Percentiles rank a stretch among this genome's conserved stretches.
phyloP scores from a whole-genome alignment of 2,888 invertebrate species.

The Napeogenes inachia region DNA sequence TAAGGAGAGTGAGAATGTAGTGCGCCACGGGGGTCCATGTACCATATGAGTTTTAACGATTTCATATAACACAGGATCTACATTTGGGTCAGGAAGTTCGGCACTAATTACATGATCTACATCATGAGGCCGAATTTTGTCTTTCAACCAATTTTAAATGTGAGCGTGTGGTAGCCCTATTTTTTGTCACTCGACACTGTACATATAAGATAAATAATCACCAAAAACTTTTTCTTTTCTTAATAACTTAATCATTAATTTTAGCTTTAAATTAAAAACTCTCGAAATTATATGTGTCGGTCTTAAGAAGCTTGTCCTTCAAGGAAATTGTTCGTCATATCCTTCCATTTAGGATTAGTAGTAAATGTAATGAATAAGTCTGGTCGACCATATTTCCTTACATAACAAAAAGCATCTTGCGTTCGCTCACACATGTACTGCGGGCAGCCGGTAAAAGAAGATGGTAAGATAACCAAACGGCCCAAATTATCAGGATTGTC shows the following conservation, averaged over 20 bases:
- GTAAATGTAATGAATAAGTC: conserved; percentile 19
- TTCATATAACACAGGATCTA: conserved; percentile 25
- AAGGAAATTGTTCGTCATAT: conserved; percentile 8
- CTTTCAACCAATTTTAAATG: conserved; percentile 5
- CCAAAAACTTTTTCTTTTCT: conserved; percentile 21
- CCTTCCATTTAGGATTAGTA: conserved; percentile 9
- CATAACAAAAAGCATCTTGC: conserved; percentile 25
- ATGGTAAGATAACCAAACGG: conserved; percentile 20
- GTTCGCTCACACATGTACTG: conserved; percentile 25
- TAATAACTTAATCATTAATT: conserved; percentile 21
- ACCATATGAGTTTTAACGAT: conserved; percentile 32
- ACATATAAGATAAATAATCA: conserved; percentile 14
- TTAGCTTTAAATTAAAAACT: conserved; percentile 30
- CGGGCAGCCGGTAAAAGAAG: conserved; percentile 24
- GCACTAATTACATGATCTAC: conserved; percentile 22
- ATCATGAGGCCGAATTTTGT: conserved; percentile 13
- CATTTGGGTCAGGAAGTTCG: conserved; percentile 22
- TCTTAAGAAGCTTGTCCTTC: conserved; percentile 24
- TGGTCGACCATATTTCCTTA: conserved; percentile 22
- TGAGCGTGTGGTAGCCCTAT: neutral
- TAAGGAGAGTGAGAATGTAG: conserved; percentile 27
- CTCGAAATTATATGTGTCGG: conserved; percentile 30
- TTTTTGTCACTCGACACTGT: conserved; percentile 11
- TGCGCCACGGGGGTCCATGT: conserved; percentile 32
- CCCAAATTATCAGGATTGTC: conserved; percentile 12